These are phyloP conservation scores for Xiphophorus couchianus DNA, from an alignment of 2,113 vertebrate genomes.

Conservation along the genomic window DNA sequence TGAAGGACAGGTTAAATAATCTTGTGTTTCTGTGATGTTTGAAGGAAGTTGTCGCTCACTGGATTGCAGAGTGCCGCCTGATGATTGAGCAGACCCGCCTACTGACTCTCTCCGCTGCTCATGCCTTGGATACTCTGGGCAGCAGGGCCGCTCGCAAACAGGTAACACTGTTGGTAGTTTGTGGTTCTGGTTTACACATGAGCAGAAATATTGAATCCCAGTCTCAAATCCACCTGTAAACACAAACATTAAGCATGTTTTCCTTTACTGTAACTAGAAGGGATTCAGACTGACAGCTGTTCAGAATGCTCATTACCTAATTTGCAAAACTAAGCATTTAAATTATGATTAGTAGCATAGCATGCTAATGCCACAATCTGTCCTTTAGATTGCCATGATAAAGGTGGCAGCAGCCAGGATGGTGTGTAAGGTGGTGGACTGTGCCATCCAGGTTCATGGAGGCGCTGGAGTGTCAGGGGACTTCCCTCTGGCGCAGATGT, in stretches of 20 bases:
- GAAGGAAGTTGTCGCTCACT: constrained; percentile 92
- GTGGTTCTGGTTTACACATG: not conserved
- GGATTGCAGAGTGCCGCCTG: constrained; percentile 92
- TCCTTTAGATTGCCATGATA: constrained; percentile 90
- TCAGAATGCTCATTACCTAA: no score
- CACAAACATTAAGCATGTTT: no score
- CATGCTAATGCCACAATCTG: not conserved
- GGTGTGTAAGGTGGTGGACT: constrained; percentile 87
- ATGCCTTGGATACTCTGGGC: constrained; percentile 81
- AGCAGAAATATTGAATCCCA: not conserved
- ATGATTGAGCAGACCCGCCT: constrained; percentile 89
- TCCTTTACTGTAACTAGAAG: no score
- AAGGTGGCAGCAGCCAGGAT: constrained; percentile 89
- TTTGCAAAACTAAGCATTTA: not conserved
- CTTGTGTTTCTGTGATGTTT: not conserved
- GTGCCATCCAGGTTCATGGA: constrained; percentile 89
- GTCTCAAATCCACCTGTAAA: no score
- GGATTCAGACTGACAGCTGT: no score
- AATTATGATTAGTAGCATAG: not conserved
- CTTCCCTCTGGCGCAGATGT: constrained; percentile 90
- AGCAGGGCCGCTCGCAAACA: constrained; percentile 86
- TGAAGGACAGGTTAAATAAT: not conserved
- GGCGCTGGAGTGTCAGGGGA: constrained; percentile 90
- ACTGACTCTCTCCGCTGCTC: constrained; percentile 86
- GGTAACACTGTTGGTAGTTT: constrained; percentile 68